phyloP scores from a whole-genome alignment of 2,797 vertebrate species.

The Sebastolobus alascanus region DNA sequence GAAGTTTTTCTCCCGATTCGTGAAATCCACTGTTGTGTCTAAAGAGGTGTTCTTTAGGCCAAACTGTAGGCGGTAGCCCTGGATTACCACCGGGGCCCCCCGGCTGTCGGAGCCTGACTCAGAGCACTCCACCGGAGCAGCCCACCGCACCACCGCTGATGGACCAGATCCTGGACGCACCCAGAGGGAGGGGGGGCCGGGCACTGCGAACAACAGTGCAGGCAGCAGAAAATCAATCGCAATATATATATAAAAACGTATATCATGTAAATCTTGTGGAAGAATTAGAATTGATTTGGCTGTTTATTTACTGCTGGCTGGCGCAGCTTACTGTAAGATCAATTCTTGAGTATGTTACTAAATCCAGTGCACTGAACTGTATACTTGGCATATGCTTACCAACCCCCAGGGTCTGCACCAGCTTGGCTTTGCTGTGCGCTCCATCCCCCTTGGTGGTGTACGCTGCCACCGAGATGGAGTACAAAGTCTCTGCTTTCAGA shows the following conservation, averaged over 20 bases:
- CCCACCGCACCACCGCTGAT: conserved; percentile 90
- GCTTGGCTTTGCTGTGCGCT: conserved; percentile 91
- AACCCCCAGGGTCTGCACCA: conserved; percentile 90
- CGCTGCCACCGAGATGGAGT: conserved; percentile 91
- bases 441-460: conserved; percentile 91
- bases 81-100: conserved; percentile 80
- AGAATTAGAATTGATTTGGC: conserved; percentile 67
- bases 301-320: conserved; percentile 62
- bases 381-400: conserved; percentile 82
- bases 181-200: conserved; percentile 89
- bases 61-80: conserved; percentile 92
- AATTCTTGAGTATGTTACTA: conserved; percentile 66
- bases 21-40: conserved; percentile 87
- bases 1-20: conserved; percentile 85
- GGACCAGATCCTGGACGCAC: conserved; percentile 87
- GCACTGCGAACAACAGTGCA: conserved; percentile 83
- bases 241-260: conserved; percentile 29
- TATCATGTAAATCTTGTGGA: conserved; percentile 59
- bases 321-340: conserved; percentile 59
- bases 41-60: conserved; percentile 87
- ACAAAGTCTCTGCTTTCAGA: conserved; percentile 92
- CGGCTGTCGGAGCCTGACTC: conserved; percentile 62
- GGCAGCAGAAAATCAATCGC: conserved; percentile 59
- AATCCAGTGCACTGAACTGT: conserved; percentile 60
- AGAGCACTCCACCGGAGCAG: conserved; percentile 78